Conservation (phyloP, 2,888 invertebrate genomes). For the Oligia latruncula region DNA sequence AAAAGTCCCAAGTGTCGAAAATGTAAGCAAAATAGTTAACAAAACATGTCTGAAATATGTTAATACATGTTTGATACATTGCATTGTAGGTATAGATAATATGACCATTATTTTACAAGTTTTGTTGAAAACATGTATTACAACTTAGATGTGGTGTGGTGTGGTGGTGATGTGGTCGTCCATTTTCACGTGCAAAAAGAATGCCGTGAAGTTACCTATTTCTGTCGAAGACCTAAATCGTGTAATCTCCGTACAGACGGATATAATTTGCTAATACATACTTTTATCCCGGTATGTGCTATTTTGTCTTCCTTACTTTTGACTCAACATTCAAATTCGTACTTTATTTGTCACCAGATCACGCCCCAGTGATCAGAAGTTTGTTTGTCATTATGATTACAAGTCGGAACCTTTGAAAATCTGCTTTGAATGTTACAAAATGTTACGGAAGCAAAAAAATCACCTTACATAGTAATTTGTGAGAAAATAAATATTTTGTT, state of each 20-base stretch:
- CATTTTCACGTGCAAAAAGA: too few species aligned
- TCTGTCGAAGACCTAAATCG: too few species aligned
- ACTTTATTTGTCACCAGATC: conserved; percentile 26
- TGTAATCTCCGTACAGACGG: background rate
- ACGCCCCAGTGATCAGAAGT: conserved; percentile 23
- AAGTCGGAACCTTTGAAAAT: conserved; percentile 22
- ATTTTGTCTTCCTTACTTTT: background rate
- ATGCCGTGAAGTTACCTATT: background rate
- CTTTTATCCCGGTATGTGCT: background rate
- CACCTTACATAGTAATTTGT: conserved; percentile 11
- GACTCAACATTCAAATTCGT: conserved; percentile 9
- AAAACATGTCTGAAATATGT: background rate
- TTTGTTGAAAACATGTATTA: background rate
- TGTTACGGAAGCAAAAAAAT: conserved; percentile 17
- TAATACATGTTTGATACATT: background rate
- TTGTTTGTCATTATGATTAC: conserved; percentile 21
- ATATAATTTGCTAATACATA: background rate
- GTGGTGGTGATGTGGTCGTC: background rate
- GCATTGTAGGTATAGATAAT: background rate
- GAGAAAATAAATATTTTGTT: conserved; percentile 27
- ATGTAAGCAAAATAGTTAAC: background rate
- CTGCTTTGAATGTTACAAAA: conserved; percentile 21
- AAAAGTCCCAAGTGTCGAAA: background rate
- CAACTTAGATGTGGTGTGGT: background rate
- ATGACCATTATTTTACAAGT: background rate